These are phyloP conservation scores for Eublepharis macularius DNA, from an alignment of 2,113 vertebrate genomes.

Conservation along the genomic window DNA sequence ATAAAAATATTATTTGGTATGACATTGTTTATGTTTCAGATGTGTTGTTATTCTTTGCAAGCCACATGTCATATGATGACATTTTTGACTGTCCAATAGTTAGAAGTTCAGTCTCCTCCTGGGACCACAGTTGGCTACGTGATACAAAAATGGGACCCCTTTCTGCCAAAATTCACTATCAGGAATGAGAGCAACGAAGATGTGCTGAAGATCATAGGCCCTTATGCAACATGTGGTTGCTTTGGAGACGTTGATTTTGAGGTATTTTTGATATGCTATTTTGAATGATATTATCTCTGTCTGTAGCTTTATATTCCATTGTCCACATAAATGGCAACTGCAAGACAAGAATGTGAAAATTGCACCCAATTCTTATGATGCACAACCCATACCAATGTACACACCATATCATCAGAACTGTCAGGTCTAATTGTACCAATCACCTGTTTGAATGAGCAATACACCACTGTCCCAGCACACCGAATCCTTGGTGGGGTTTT, in stretches of 20 bases:
- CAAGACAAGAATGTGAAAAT: background rate
- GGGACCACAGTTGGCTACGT: slow-evolving; percentile 76
- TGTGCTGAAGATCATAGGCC: slow-evolving; percentile 79
- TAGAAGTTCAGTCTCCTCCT: slow-evolving; percentile 83
- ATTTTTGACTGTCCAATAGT: slow-evolving; percentile 64
- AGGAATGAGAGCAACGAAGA: slow-evolving; percentile 80
- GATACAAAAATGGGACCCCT: slow-evolving; percentile 82
- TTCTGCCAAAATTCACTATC: slow-evolving; percentile 80
- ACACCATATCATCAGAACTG: background rate
- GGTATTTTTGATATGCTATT: slow-evolving; percentile 64
- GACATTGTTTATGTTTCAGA: background rate
- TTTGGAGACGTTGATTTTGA: slow-evolving; percentile 82
- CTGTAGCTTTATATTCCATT: background rate
- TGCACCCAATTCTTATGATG: background rate
- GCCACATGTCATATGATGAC: background rate
- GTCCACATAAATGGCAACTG: background rate
- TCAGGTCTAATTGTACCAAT: background rate
- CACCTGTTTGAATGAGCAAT: too few species aligned
- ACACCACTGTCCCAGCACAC: too few species aligned
- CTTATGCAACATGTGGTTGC: slow-evolving; percentile 77
- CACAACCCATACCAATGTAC: background rate
- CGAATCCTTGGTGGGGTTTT: too few species aligned
- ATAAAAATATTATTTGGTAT: too few species aligned
- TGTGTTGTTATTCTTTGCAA: background rate
- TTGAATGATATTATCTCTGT: background rate